Percentiles rank a stretch among this genome's conserved stretches.
These are phyloP conservation scores for Conus ventricosus DNA, from an alignment of 1,140 invertebrate species.

Conservation along the genomic window DNA sequence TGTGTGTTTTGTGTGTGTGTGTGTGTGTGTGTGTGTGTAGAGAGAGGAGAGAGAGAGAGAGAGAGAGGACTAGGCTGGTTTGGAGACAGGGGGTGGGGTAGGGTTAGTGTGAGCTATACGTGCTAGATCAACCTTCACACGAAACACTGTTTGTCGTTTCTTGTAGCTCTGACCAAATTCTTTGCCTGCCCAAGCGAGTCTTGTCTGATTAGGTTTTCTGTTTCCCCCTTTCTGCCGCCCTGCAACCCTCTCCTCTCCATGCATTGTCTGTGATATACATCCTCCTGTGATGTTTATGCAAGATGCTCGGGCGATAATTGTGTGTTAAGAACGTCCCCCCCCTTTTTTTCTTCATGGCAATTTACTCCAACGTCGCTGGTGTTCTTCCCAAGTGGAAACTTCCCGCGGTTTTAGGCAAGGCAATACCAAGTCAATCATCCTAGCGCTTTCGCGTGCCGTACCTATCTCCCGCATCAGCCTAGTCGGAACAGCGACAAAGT, in stretches of 20 bases:
- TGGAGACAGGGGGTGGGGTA: too few species aligned
- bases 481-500: too few species aligned
- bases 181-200: too few species aligned
- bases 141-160: too few species aligned
- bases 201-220: too few species aligned
- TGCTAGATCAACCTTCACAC: too few species aligned
- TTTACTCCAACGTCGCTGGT: slow-evolving; percentile 10
- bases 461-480: too few species aligned
- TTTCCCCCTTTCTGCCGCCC: too few species aligned
- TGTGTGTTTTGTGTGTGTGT: too few species aligned
- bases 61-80: background rate
- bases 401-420: background rate
- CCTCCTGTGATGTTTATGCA: slow-evolving; percentile 27
- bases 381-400: background rate
- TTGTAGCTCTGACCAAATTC: too few species aligned
- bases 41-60: background rate
- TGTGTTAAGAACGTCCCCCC: slow-evolving; percentile 13
- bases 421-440: slow-evolving; percentile 14
- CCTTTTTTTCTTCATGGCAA: slow-evolving; percentile 29
- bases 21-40: background rate
- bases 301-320: slow-evolving; percentile 35
- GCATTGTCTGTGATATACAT: background rate
- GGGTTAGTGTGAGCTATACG: too few species aligned
- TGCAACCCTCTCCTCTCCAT: background rate
- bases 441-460: background rate